Conservation (phyloP, 1,140 invertebrate species). For the Panulirus ornatus region DNA sequence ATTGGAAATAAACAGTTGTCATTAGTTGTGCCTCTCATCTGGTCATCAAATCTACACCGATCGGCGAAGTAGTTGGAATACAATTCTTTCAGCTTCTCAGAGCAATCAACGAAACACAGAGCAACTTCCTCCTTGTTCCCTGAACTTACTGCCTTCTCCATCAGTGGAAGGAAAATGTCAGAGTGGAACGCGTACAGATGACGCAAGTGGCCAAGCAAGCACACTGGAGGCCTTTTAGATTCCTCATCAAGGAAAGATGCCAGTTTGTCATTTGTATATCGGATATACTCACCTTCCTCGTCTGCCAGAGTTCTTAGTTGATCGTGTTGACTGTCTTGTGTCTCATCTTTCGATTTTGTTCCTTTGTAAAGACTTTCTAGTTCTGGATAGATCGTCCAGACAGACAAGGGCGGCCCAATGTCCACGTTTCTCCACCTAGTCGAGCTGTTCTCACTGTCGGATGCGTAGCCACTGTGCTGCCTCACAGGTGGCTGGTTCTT, state of each 20-base stretch:
- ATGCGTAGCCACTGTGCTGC: constrained; percentile 40
- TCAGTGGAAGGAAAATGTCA: constrained; percentile 1
- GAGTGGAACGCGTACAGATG: constrained; percentile 29
- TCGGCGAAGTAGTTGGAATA: constrained; percentile 52
- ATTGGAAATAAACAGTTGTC: background rate
- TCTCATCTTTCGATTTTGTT: background rate
- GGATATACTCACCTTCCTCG: constrained; percentile 51
- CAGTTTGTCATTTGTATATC: constrained; percentile 18
- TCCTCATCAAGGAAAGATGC: constrained; percentile 30
- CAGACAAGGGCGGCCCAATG: constrained; percentile 22
- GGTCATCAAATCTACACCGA: background rate
- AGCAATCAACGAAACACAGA: constrained; percentile 44
- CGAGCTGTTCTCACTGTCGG: constrained; percentile 30
- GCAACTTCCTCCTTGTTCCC: constrained; percentile 9
- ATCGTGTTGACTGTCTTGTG: background rate
- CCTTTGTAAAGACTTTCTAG: constrained; percentile 46
- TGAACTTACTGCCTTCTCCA: constrained; percentile 8
- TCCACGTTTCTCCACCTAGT: constrained; percentile 11
- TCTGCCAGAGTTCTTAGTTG: background rate
- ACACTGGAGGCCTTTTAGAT: constrained; percentile 20
- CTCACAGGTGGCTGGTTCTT: constrained; percentile 15
- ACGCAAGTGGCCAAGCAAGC: constrained; percentile 19
- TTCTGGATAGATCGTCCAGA: constrained; percentile 54
- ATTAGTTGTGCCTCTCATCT: background rate
- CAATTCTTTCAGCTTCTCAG: constrained; percentile 23